A percentile compares a stretch with the other conserved stretches of the same genome.
These are phyloP conservation scores for Zygogramma bicolorata DNA, from an alignment of 2,888 invertebrate species.

Conservation along the genomic window DNA sequence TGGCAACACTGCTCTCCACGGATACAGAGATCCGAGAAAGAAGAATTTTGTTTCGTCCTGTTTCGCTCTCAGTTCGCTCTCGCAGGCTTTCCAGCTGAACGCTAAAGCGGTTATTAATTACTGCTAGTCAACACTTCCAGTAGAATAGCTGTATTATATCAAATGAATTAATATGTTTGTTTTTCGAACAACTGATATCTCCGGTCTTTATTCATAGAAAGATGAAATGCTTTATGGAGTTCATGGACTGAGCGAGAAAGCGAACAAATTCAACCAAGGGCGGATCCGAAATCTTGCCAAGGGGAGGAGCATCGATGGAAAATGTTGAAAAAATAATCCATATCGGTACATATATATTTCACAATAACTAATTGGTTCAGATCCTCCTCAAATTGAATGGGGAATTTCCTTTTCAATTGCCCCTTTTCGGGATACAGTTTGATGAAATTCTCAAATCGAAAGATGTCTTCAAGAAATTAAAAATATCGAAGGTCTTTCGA, in stretches of 20 bases:
- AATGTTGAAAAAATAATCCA: no score
- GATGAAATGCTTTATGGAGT: neutral
- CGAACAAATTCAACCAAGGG: no score
- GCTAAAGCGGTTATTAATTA: conserved; percentile 38
- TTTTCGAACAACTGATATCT: neutral
- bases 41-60: conserved; percentile 28
- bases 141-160: conserved; percentile 27
- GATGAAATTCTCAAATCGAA: no score
- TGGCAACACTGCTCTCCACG: neutral
- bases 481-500: no score
- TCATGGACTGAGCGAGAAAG: neutral
- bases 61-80: conserved; percentile 35
- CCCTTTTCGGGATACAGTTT: no score
- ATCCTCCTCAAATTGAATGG: no score
- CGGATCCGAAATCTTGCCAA: no score
- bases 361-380: no score
- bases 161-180: conserved; percentile 8
- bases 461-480: no score
- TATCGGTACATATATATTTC: no score
- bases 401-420: no score
- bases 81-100: conserved; percentile 22
- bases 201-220: neutral
- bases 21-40: neutral
- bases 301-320: no score
- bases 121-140: conserved; percentile 30